phyloP scores from a whole-genome alignment of 2,888 invertebrate species.

The Thecophora atra region DNA sequence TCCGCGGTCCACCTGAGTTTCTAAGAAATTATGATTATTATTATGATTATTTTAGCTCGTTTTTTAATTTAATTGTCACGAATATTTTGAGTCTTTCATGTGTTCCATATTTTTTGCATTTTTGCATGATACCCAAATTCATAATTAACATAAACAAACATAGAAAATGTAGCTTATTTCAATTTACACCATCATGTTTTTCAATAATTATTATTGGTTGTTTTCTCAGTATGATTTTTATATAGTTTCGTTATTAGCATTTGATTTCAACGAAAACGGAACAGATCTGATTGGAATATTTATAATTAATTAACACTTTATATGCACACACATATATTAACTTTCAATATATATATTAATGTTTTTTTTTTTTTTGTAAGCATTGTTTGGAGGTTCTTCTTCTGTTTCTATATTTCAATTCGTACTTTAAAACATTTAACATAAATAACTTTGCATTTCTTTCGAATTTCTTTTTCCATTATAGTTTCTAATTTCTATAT shows the following conservation, averaged over 20 bases:
- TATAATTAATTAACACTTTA: not conserved
- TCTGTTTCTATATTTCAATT: not conserved
- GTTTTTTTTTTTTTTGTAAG: not conserved
- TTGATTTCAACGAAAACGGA: not conserved
- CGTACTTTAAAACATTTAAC: constrained; percentile 27
- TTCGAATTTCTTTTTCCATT: too few relatives aligned
- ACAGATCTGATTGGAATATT: not conserved
- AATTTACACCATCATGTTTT: constrained; percentile 47
- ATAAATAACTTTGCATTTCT: too few relatives aligned
- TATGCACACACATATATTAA: constrained; percentile 4
- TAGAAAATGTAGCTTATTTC: constrained; percentile 32
- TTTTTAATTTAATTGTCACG: constrained; percentile 6
- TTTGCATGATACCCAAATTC: too few relatives aligned
- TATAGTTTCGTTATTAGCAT: not conserved
- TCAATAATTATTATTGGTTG: not conserved
- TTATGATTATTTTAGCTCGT: not conserved
- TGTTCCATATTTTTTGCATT: too few relatives aligned
- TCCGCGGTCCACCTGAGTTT: constrained; percentile 31
- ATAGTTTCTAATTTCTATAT: too few relatives aligned
- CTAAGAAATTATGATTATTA: constrained; percentile 20
- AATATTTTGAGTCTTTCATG: not conserved
- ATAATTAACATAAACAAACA: constrained; percentile 22
- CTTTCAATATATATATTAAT: not conserved
- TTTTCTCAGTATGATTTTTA: not conserved
- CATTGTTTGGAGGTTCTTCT: constrained; percentile 9